Percentiles rank a stretch among this genome's conserved stretches.
Conservation (phyloP, 1,140 invertebrate species). For the Pseudoatta argentina region DNA sequence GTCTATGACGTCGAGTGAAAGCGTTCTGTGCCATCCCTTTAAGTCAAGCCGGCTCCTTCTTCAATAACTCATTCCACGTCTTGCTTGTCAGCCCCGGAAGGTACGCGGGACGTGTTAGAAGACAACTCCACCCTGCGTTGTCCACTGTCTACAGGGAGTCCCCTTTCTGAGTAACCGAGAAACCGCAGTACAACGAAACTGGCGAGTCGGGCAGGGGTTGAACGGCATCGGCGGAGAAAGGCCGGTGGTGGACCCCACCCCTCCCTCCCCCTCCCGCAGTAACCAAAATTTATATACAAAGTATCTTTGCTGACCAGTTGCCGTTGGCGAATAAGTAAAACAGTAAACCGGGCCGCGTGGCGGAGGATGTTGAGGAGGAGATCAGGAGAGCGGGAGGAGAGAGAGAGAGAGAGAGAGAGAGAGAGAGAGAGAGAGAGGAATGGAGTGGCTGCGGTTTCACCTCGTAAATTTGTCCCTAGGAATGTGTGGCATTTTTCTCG, state of each 20-base stretch:
- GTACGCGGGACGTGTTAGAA: constrained; percentile 50
- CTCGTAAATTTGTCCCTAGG: constrained; percentile 80
- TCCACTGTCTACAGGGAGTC: constrained; percentile 46
- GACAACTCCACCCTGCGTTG: constrained; percentile 64
- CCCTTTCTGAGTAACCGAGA: constrained; percentile 45
- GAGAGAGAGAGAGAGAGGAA: neutral
- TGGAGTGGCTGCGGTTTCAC: constrained; percentile 78
- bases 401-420: neutral
- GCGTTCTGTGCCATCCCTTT: constrained; percentile 49
- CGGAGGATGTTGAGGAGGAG: constrained; percentile 44
- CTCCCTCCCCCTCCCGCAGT: constrained; percentile 39
- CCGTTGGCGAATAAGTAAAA: constrained; percentile 82
- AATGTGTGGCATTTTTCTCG: constrained; percentile 70
- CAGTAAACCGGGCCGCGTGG: constrained; percentile 77
- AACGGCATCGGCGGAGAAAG: constrained; percentile 35
- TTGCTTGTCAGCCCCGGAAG: constrained; percentile 43
- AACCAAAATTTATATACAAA: constrained; percentile 85
- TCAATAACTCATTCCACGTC: constrained; percentile 66
- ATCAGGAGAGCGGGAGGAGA: neutral
- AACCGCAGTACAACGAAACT: constrained; percentile 67
- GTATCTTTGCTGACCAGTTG: constrained; percentile 81
- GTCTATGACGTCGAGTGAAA: neutral
- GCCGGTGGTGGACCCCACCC: neutral
- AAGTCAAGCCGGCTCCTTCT: constrained; percentile 56
- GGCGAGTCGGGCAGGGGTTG: constrained; percentile 40